These are phyloP conservation scores for Pycnonotus jocosus DNA, from an alignment of 2,113 vertebrate species.

Conservation along the genomic window DNA sequence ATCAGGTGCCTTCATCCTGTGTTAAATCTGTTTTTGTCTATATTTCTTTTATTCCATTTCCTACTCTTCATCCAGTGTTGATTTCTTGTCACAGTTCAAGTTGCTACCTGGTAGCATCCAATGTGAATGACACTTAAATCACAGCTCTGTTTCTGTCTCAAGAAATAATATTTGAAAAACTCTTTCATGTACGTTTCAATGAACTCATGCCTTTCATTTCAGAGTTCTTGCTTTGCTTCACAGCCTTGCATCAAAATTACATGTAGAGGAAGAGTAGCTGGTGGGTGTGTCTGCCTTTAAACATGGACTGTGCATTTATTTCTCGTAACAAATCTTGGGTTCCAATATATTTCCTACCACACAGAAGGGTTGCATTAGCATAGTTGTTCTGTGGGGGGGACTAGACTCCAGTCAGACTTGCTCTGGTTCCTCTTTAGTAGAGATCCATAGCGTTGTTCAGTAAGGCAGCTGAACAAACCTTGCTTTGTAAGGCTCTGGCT, in stretches of 20 bases:
- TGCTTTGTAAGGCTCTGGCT: background rate
- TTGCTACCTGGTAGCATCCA: background rate
- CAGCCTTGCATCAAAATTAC: background rate
- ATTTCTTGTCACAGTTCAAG: background rate
- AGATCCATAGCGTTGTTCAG: conserved; percentile 21
- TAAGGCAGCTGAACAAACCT: conserved; percentile 25
- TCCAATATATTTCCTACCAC: background rate
- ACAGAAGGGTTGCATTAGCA: background rate
- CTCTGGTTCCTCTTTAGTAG: conserved; percentile 20
- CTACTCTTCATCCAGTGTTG: background rate
- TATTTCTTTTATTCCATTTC: background rate
- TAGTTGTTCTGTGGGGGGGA: background rate
- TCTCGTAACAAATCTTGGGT: background rate
- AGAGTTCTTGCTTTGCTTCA: background rate
- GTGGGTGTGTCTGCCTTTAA: background rate
- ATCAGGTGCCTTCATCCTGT: background rate
- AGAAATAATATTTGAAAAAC: background rate
- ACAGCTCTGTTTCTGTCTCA: background rate
- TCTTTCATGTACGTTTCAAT: background rate
- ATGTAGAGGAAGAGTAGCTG: background rate
- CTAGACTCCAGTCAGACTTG: background rate
- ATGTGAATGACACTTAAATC: background rate
- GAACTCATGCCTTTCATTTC: background rate
- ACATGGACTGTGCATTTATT: background rate
- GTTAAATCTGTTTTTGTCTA: background rate